A percentile compares a stretch with the other conserved stretches of the same genome.
Evolutionary conservation across 2,113 vertebrate species (phyloP).

Genomic region (Capra hircus): DNA sequence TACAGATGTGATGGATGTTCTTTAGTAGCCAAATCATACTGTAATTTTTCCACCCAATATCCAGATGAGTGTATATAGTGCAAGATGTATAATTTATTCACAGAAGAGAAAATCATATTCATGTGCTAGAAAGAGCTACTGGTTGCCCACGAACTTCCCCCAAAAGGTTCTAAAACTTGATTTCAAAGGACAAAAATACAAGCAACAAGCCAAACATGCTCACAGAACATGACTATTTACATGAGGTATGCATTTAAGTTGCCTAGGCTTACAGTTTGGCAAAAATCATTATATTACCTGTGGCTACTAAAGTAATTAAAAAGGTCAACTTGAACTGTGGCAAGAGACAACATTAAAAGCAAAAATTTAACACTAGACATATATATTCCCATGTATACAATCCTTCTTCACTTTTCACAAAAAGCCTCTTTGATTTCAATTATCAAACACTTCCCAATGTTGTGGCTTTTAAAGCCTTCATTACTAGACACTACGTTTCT

Average conservation of each 20-base stretch:
- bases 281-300: neutral
- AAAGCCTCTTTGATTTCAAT: constrained; percentile 24
- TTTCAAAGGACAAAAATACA: constrained; percentile 1
- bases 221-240: neutral
- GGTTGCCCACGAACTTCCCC: neutral
- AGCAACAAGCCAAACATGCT: neutral
- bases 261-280: neutral
- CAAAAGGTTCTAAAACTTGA: constrained; percentile 12
- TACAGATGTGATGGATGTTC: neutral
- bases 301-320: neutral
- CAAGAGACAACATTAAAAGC: neutral
- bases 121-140: neutral
- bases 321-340: neutral
- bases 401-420: neutral
- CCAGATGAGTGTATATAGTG: neutral
- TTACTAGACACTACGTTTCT: constrained; percentile 45
- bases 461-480: constrained; percentile 36
- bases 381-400: neutral
- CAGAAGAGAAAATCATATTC: neutral
- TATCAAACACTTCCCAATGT: neutral
- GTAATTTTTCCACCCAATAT: neutral
- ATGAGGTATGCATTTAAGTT: neutral
- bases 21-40: neutral
- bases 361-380: neutral
- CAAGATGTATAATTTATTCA: neutral